These are phyloP conservation scores for Gobiocypris rarus DNA, from an alignment of 2,113 vertebrate species.

Conservation along the genomic window DNA sequence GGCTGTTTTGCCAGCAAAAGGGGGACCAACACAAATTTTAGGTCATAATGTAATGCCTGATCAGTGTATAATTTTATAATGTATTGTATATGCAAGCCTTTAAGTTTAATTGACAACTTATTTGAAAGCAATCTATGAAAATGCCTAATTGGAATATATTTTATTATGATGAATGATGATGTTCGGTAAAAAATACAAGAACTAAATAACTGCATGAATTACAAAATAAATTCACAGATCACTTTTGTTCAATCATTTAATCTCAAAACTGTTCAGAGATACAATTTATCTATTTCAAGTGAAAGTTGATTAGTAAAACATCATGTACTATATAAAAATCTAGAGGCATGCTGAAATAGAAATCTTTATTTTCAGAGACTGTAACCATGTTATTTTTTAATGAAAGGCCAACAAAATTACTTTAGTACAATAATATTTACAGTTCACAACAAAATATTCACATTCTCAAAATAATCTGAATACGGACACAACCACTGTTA, in stretches of 20 bases:
- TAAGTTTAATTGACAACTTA: not conserved
- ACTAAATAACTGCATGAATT: not conserved
- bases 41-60: too few species aligned
- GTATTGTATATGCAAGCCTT: not conserved
- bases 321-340: not conserved
- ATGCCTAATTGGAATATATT: not conserved
- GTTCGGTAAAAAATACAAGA: not conserved
- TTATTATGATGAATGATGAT: not conserved
- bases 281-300: not conserved
- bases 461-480: conserved; percentile 65
- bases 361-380: conserved; percentile 34
- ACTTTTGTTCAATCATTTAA: not conserved
- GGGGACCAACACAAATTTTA: too few species aligned
- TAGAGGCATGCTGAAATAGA: conserved; percentile 11
- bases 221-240: not conserved
- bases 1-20: too few species aligned
- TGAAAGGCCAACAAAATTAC: conserved; percentile 70
- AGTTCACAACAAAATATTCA: conserved; percentile 65
- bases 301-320: not conserved
- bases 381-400: conserved; percentile 73
- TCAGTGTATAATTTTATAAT: not conserved
- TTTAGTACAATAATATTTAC: conserved; percentile 72
- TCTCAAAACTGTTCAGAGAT: not conserved
- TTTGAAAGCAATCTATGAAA: not conserved
- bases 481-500: conserved; percentile 67